Evolutionary conservation across 2,888 invertebrate genomes (phyloP), one percentile per base, ranked within the genome.

Genomic region (Ferrisia virgata): DNA sequence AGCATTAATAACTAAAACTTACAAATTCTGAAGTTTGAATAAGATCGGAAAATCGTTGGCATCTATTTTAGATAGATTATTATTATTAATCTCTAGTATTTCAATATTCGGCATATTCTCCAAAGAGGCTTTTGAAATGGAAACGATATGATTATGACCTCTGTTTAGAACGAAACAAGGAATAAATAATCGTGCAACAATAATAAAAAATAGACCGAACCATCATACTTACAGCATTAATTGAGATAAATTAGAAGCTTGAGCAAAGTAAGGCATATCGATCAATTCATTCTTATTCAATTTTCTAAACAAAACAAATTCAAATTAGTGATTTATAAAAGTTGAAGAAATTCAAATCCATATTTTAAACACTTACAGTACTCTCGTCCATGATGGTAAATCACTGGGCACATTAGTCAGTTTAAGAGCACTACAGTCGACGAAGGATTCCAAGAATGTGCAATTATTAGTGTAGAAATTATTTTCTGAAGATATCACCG

Each of bases 11-110:
- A 43, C 18, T 36, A 76, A 76, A 86, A 91, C 93, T 92, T 90
- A 94, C 92, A 96, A 89, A 87, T 92, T 92, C 88, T 92, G 93
- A 25, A 96, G 90, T 86, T 91, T 91, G 85, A 89, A 91, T 85
- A 94, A 91, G 87, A 92, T 91, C 86, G 92, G 91, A 88, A 94
- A 94, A 79, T 90, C 90, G 40, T 91, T 91, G 28, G 89, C 88
- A n/a, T 93, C 92, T 80, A 97, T 89, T 82, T 90, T 90, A 85
- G 89, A 89, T 85, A 95, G 90, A 86, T 91, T 92, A 91, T 97
- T 97, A 88, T 93, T 93, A 88, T 94, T 95, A 86, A 97, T 88
- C 88, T 94, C 94, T 85, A 97, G 90, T 86, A 93, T 92, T 86
- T 92, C 91, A 86, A 97, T 90, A 86, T 90, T 89, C 76, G 91